phyloP scores from a whole-genome alignment of 2,113 vertebrate species.

The Thamnaconus septentrionalis region DNA sequence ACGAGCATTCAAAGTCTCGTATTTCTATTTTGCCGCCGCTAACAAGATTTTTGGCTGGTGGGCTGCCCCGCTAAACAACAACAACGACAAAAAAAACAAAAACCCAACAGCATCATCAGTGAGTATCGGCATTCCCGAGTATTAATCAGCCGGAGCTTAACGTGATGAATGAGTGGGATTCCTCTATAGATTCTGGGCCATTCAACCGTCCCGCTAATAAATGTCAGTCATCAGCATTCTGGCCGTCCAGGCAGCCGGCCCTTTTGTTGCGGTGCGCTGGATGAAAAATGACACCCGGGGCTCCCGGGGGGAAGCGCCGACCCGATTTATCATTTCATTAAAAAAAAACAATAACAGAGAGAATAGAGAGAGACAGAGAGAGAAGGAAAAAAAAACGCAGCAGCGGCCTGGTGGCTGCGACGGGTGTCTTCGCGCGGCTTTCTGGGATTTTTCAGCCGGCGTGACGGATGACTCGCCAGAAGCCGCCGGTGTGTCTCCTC shows the following conservation, averaged over 20 bases:
- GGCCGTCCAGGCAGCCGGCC: slow-evolving; percentile 17
- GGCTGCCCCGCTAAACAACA: background rate
- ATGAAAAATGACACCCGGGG: slow-evolving; percentile 37
- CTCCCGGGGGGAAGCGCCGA: background rate
- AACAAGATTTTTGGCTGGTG: slow-evolving; percentile 13
- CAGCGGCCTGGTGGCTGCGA: too few relatives aligned
- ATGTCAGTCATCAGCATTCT: slow-evolving; percentile 19
- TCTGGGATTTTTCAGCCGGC: slow-evolving; percentile 43
- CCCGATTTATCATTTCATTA: slow-evolving; percentile 30
- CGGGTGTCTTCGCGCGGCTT: slow-evolving; percentile 15
- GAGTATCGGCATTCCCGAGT: slow-evolving; percentile 12
- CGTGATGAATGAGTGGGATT: slow-evolving; percentile 24
- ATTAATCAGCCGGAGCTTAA: slow-evolving; percentile 25
- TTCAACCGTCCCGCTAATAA: slow-evolving; percentile 22
- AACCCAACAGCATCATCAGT: background rate
- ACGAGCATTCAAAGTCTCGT: slow-evolving; percentile 17
- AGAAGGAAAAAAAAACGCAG: too few relatives aligned
- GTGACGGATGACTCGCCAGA: slow-evolving; percentile 58
- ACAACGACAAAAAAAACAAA: too few relatives aligned
- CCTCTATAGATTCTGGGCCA: slow-evolving; percentile 18
- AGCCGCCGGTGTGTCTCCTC: slow-evolving; percentile 33
- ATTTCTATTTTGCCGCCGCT: slow-evolving; percentile 40
- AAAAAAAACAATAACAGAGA: too few relatives aligned
- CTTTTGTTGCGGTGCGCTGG: slow-evolving; percentile 41
- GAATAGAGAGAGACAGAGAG: too few relatives aligned